Evolutionary conservation across 2,113 vertebrate species (phyloP).

Genomic region (Perognathus longimembris): DNA sequence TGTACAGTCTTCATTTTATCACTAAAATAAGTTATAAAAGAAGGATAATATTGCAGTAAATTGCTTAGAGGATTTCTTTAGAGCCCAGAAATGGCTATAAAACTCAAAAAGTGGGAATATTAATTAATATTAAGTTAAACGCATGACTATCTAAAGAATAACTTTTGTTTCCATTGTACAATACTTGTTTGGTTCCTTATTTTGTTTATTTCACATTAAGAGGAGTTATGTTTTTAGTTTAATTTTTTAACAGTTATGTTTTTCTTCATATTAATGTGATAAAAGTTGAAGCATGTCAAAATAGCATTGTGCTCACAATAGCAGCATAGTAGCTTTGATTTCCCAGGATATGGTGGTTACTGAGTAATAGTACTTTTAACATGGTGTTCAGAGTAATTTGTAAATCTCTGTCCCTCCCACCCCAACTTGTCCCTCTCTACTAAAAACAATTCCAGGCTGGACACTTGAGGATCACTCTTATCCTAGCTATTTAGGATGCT

Average conservation of each 20-base stretch:
- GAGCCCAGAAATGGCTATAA: not conserved
- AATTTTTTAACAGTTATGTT: not conserved
- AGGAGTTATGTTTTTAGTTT: not conserved
- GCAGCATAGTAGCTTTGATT: not conserved
- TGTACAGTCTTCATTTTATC: not conserved
- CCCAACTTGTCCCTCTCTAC: not conserved
- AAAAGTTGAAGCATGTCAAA: conserved; percentile 15
- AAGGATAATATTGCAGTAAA: no score
- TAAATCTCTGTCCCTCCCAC: not conserved
- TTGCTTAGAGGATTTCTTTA: not conserved
- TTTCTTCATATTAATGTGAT: not conserved
- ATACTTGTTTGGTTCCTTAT: not conserved
- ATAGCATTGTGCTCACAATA: not conserved
- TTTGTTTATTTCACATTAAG: not conserved
- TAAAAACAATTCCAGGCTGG: not conserved
- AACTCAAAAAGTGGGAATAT: not conserved
- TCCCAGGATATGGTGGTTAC: not conserved
- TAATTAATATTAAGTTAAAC: conserved; percentile 38
- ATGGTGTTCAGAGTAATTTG: not conserved
- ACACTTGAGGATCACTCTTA: no score
- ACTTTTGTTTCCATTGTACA: not conserved
- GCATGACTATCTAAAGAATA: not conserved
- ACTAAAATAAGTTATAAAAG: conserved; percentile 2
- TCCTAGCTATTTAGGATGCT: no score
- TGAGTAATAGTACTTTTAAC: not conserved